A percentile compares a stretch with the other conserved stretches of the same genome.
Conservation (phyloP, 2,797 vertebrate species). For the Sebastes glaucus region DNA sequence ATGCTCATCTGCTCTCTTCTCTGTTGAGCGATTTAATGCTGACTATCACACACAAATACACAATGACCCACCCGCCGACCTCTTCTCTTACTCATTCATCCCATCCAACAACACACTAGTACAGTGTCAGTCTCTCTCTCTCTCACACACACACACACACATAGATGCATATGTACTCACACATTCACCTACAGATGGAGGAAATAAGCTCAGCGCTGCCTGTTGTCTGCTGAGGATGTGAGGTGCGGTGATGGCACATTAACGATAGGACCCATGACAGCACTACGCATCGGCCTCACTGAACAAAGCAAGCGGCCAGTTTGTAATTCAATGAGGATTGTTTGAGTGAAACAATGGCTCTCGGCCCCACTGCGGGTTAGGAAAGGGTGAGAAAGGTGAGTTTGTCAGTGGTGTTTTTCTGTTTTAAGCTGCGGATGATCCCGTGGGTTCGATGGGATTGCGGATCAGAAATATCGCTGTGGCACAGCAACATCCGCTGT, state of each 20-base stretch:
- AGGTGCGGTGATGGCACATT: constrained; percentile 86
- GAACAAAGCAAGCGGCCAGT: constrained; percentile 75
- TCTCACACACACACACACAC: constrained; percentile 10
- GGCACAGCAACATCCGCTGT: constrained; percentile 64
- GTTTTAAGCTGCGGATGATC: constrained; percentile 59
- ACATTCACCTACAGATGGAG: constrained; percentile 75
- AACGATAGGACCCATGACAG: constrained; percentile 81
- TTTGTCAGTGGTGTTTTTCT: constrained; percentile 70
- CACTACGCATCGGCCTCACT: constrained; percentile 65
- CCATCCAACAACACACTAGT: constrained; percentile 5
- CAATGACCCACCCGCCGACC: constrained; percentile 14
- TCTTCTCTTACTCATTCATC: constrained; percentile 34
- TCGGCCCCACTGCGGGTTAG: constrained; percentile 57
- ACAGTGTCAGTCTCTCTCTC: not conserved
- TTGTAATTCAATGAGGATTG: constrained; percentile 85
- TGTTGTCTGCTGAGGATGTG: constrained; percentile 84
- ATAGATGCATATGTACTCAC: constrained; percentile 10
- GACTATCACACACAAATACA: not conserved
- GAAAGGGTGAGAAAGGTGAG: constrained; percentile 82
- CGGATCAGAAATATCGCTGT: constrained; percentile 57
- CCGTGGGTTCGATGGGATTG: constrained; percentile 57
- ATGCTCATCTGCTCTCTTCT: constrained; percentile 21
- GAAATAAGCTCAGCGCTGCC: constrained; percentile 77
- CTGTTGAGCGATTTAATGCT: constrained; percentile 53
- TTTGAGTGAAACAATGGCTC: constrained; percentile 81